These are phyloP conservation scores for Chaetoderma sp. DNA, from an alignment of 2,888 invertebrate genomes.

Conservation along the genomic window DNA sequence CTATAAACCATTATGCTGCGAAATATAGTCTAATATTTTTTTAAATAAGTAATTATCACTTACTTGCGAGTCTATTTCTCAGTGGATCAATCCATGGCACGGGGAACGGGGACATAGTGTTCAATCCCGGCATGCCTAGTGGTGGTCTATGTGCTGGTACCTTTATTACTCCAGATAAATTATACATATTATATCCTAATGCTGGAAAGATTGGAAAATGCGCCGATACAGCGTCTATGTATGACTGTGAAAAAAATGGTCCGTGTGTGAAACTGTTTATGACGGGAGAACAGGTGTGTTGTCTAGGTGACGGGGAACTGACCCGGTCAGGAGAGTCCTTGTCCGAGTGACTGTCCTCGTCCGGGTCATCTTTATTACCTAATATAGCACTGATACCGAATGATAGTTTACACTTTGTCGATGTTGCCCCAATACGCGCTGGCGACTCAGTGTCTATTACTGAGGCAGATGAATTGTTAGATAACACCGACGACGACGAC, in stretches of 20 bases:
- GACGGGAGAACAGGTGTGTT: not conserved
- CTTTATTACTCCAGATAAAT: conserved; percentile 40
- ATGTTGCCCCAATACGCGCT: too few species aligned
- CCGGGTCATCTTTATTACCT: conserved; percentile 27
- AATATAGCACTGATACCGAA: conserved; percentile 57
- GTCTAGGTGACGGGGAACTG: not conserved
- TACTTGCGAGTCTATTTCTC: not conserved
- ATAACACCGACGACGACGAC: too few species aligned
- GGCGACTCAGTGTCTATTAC: too few species aligned
- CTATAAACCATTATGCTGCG: too few species aligned
- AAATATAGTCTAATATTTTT: too few species aligned
- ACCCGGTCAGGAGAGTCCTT: not conserved
- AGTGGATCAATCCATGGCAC: conserved; percentile 5
- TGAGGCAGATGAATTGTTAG: too few species aligned
- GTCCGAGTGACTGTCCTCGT: not conserved
- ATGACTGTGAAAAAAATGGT: not conserved
- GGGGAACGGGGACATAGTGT: not conserved
- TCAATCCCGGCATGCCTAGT: not conserved
- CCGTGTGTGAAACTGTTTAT: not conserved
- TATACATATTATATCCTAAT: conserved; percentile 5
- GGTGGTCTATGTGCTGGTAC: conserved; percentile 52
- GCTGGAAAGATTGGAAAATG: not conserved
- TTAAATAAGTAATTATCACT: too few species aligned
- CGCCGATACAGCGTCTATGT: not conserved
- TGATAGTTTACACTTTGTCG: conserved; percentile 45